phyloP scores from a whole-genome alignment of 2,797 vertebrate genomes.

The Artibeus lituratus region DNA sequence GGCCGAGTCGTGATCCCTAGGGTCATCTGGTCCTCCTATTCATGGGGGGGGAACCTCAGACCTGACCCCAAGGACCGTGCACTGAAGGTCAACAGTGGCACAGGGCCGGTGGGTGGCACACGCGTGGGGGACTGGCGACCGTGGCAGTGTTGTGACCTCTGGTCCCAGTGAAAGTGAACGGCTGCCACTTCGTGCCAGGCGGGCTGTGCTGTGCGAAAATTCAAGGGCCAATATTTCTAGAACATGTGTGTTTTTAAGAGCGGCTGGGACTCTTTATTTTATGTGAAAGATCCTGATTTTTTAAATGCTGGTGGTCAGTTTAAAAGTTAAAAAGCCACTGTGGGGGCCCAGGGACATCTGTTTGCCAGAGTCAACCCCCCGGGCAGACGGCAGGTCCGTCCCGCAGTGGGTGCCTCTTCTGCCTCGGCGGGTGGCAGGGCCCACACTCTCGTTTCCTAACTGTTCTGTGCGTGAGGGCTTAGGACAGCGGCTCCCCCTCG shows the following conservation, averaged over 20 bases:
- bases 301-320: neutral
- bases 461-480: neutral
- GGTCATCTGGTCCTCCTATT: neutral
- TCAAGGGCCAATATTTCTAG: neutral
- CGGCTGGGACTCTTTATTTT: neutral
- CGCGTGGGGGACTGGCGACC: too few relatives aligned
- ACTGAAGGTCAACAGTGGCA: too few relatives aligned
- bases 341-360: neutral
- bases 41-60: neutral
- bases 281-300: neutral
- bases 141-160: rapidly evolving
- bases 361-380: neutral
- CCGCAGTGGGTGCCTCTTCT: neutral
- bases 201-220: neutral
- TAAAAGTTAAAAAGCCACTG: neutral
- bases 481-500: neutral
- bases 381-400: too few relatives aligned
- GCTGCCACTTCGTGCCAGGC: neutral
- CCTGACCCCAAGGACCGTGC: neutral
- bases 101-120: too few relatives aligned
- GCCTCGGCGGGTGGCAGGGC: too few relatives aligned
- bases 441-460: neutral
- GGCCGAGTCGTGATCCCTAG: neutral
- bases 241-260: neutral
- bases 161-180: neutral